Base-by-base conservation (phyloP, 1,140 invertebrate species). In the Trichogramma pretiosum region DNA sequence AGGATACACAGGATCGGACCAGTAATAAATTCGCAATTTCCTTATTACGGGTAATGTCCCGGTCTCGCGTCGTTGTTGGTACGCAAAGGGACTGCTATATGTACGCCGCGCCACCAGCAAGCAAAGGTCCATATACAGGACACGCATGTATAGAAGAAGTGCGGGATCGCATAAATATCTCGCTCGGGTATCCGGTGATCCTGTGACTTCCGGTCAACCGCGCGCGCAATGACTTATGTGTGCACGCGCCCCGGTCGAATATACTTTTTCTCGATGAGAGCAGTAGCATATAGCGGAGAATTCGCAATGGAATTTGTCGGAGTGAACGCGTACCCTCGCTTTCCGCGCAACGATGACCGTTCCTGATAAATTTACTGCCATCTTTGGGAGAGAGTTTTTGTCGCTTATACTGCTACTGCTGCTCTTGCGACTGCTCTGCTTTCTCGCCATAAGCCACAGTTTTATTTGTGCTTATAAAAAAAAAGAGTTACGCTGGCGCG, bases 11-110 rank as follows among this genome's bases (percentile, higher is more conserved):
- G n/a, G n/a, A n/a, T n/a, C n/a, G n/a, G n/a, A n/a, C n/a, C n/a
- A n/a, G n/a, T 69, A 72, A 72, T 72, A 72, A 72, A 72, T 72
- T 70, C 61, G 68, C 68, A 72, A 70, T 72, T 72, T 72, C 68
- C 68, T 72, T 72, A 72, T 72, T 72, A 70, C 68, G 67, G 64
- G 60, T 72, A 71, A 71, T 71, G 65, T 63, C 58, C 68, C 68
- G 68, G 68, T 69, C 59, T 55, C 52, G 47, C 35, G 45, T 21
- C 37, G 18, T 26, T 33, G 17, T 32, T 35, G 13, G 23, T 26
- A n/a, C n/a, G n/a, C n/a, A n/a, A n/a, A n/a, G n/a, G n/a, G n/a
- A n/a, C n/a, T n/a, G n/a, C n/a, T n/a, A n/a, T n/a, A n/a, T n/a
- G n/a, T n/a, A n/a, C n/a, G n/a, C n/a, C n/a, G n/a, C 14, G 19